These are phyloP conservation scores for Diabrotica undecimpunctata DNA, from an alignment of 1,140 invertebrate genomes.

Conservation along the genomic window DNA sequence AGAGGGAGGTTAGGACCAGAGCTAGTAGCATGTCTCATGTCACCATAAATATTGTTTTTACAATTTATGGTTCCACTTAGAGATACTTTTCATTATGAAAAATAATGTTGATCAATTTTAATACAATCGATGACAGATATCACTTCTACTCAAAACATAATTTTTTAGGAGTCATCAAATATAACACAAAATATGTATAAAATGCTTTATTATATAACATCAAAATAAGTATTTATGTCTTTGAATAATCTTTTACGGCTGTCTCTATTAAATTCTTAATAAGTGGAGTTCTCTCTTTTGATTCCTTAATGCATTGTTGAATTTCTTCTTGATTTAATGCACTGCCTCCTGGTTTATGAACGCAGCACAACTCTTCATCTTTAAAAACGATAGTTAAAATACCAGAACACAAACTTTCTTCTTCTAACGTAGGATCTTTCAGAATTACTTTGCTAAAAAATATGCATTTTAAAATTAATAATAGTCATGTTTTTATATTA, in stretches of 20 bases:
- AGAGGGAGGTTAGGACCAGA: too few relatives aligned
- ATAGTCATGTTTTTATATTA: slow-evolving; percentile 12
- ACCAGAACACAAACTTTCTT: slow-evolving; percentile 52
- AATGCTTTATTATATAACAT: too few relatives aligned
- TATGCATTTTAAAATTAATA: slow-evolving; percentile 9
- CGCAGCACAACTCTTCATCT: slow-evolving; percentile 42
- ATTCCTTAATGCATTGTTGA: slow-evolving; percentile 39
- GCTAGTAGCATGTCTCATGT: too few relatives aligned
- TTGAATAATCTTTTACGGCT: slow-evolving; percentile 27
- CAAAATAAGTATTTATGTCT: too few relatives aligned
- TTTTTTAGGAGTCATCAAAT: too few relatives aligned
- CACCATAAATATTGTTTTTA: too few relatives aligned
- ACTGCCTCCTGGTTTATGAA: slow-evolving; percentile 46
- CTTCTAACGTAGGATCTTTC: slow-evolving; percentile 57
- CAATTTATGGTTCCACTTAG: too few relatives aligned
- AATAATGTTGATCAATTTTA: too few relatives aligned
- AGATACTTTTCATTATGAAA: too few relatives aligned
- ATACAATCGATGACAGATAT: too few relatives aligned
- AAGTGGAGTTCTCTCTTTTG: slow-evolving; percentile 32
- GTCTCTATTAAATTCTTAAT: slow-evolving; percentile 38
- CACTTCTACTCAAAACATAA: too few relatives aligned
- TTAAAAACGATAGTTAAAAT: slow-evolving; percentile 43
- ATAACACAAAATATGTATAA: too few relatives aligned
- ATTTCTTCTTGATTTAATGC: slow-evolving; percentile 42
- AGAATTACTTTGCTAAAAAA: slow-evolving; percentile 51